Conservation (phyloP, 2,888 invertebrate species). For the Drosophila ustulata region DNA sequence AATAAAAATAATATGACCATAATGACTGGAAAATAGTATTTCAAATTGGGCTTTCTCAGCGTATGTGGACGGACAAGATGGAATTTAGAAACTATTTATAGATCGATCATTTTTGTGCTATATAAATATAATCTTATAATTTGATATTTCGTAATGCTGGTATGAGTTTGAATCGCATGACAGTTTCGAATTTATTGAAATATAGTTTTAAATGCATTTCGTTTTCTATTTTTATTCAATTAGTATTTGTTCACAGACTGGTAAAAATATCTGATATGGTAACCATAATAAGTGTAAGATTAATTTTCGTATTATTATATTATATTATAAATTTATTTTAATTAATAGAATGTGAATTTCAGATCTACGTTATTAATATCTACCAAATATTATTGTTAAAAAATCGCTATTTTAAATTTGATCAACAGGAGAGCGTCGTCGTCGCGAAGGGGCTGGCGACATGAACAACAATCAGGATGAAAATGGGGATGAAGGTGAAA, state of each 20-base stretch:
- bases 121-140: too few species aligned
- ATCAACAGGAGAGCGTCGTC: slow-evolving; percentile 41
- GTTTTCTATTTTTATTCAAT: neutral
- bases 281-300: too few species aligned
- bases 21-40: too few species aligned
- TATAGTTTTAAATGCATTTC: neutral
- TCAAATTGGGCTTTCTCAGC: too few species aligned
- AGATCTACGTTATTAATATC: neutral
- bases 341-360: neutral
- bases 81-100: too few species aligned
- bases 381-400: neutral
- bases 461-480: slow-evolving; percentile 57
- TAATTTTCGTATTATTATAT: neutral
- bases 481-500: slow-evolving; percentile 72
- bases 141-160: too few species aligned
- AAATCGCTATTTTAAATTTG: neutral
- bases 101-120: too few species aligned
- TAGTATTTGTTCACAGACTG: neutral
- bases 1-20: neutral
- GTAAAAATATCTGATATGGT: too few species aligned
- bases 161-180: too few species aligned
- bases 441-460: slow-evolving; percentile 51
- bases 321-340: neutral
- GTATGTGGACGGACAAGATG: too few species aligned
- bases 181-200: neutral